Evolutionary conservation across 2,113 vertebrate species (phyloP), one percentile per base, ranked within the genome.

Genomic region (Isurus oxyrinchus): DNA sequence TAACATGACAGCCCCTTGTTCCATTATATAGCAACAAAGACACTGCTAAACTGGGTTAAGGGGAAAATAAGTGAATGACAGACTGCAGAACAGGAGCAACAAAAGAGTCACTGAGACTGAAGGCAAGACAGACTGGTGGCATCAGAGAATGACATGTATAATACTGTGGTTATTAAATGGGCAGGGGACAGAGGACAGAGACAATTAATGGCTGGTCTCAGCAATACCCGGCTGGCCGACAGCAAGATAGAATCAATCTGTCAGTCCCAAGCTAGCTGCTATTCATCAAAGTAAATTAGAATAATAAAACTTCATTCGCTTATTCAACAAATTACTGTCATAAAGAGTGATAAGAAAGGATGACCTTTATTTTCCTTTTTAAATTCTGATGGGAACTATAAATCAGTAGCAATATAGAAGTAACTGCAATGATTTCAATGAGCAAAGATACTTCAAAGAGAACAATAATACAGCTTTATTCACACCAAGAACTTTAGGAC

Each of bases 241-340:
- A 23, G 61, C 44, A 5, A 61, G 57, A 94, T 21, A 67, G 91
- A 44, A 91, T 66, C 91, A 94, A 66, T 66, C 59, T 67, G 61
- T 66, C 61, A 66, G 59, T 94, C 91, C n/a, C 91, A 61, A 90
- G 35, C n/a, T 40, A 25, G 91, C 57, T 13, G 88, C 53, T 35
- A 91, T 91, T 44, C 35, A 94, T 94, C 61, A 40, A 40, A n/a
- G 10, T 66, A 19, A 19, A 66, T 94, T 44, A 61, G n/a, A 61
- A 40, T 94, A 66, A 94, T 94, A 94, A 61, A 66, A 66, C 35
- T 66, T 44, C 59, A 91, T 91, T 57, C 87, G 3, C 57, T 90
- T 66, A 66, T 94, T 67, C 91, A 66, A 44, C 35, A 66, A 66
- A 61, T 66, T 94, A 94, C 91, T 94, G 59, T 35, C 49, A 94